A percentile compares a stretch with the other conserved stretches of the same genome.
phyloP scores from a whole-genome alignment of 2,888 invertebrate genomes.

The Oeneis ivallda region DNA sequence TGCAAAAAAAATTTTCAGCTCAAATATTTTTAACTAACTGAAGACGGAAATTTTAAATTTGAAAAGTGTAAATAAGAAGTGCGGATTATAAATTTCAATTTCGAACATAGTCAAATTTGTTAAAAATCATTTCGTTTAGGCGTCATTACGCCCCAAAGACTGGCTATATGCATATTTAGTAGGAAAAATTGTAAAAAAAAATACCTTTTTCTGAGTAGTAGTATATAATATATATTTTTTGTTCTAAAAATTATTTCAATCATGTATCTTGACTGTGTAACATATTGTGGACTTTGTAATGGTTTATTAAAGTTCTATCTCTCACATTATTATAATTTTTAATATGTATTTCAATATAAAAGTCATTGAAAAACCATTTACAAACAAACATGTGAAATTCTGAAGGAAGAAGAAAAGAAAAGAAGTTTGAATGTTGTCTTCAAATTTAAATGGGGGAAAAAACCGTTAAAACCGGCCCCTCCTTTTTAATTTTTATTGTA shows the following conservation, averaged over 20 bases:
- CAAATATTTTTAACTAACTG: not conserved
- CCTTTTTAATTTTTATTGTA: no score
- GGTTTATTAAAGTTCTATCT: slow-evolving; percentile 9
- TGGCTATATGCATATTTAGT: slow-evolving; percentile 42
- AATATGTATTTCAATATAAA: no score
- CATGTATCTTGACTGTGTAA: slow-evolving; percentile 11
- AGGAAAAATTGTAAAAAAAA: slow-evolving; percentile 29
- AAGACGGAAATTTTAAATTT: not conserved
- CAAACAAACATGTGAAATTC: not conserved
- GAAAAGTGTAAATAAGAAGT: not conserved
- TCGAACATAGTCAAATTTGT: slow-evolving; percentile 2
- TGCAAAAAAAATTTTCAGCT: not conserved
- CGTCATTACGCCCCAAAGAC: slow-evolving; percentile 47
- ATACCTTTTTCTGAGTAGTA: slow-evolving; percentile 17
- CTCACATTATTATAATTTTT: not conserved
- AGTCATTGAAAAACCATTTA: no score
- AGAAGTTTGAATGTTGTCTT: no score
- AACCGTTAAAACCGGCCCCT: no score
- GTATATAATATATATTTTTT: slow-evolving; percentile 8
- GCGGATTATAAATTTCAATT: slow-evolving; percentile 16
- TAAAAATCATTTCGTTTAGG: slow-evolving; percentile 24
- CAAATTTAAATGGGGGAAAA: no score
- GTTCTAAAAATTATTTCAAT: slow-evolving; percentile 8
- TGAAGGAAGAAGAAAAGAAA: no score
- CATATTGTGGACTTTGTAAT: not conserved